Percentiles rank a stretch among this genome's conserved stretches.
phyloP scores from a whole-genome alignment of 2,797 vertebrate genomes.

The Acanthiza pusilla region DNA sequence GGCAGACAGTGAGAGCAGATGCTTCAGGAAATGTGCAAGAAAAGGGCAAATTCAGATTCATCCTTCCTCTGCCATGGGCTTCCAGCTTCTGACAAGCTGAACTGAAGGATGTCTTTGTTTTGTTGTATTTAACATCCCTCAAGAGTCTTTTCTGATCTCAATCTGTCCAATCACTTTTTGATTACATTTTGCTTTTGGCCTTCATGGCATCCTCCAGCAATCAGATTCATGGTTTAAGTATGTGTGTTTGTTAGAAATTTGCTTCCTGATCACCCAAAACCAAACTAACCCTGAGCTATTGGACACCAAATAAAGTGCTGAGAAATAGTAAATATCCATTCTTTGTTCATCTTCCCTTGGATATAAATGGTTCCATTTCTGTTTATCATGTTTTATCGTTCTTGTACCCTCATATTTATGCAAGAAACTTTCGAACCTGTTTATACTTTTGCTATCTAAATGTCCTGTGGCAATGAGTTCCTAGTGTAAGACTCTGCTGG shows the following conservation, averaged over 20 bases:
- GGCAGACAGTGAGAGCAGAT: neutral
- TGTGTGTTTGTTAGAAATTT: neutral
- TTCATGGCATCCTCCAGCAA: neutral
- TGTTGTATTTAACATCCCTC: neutral
- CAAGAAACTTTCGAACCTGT: neutral
- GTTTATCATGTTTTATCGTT: neutral
- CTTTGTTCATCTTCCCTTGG: neutral
- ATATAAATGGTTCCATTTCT: neutral
- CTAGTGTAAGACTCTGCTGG: neutral
- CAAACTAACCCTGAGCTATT: neutral
- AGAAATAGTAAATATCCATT: neutral
- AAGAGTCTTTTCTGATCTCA: constrained; percentile 6
- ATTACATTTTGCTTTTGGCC: neutral
- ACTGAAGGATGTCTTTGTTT: neutral
- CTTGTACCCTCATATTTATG: neutral
- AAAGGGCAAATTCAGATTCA: constrained; percentile 9
- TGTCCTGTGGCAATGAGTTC: neutral
- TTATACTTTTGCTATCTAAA: neutral
- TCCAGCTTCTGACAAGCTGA: neutral
- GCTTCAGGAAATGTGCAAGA: neutral
- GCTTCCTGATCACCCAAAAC: neutral
- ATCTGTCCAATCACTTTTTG: neutral
- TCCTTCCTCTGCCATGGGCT: neutral
- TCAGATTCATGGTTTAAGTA: neutral
- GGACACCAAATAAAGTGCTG: neutral